Base-by-base conservation (phyloP, 2,888 invertebrate species). In the Acleris cristana region DNA sequence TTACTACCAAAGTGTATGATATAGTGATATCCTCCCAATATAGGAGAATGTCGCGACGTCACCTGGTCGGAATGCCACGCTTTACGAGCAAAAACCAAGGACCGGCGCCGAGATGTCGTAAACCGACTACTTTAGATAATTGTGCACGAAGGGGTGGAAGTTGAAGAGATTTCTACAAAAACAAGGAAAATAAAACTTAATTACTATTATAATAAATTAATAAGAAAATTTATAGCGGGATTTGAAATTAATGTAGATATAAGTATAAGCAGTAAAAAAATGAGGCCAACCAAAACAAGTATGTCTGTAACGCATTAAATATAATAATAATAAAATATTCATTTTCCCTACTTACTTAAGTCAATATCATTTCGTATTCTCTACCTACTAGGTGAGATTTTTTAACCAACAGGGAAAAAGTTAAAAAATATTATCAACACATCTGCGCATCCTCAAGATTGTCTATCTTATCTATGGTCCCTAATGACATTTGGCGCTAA, bases 401-500 rank as follows among this genome's bases (percentile, higher is more conserved):
- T 51, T 56, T 55, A 21, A 34, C 7, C 34, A 21, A 34, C n/a
- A 18, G 45, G 61, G 45, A 53, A 67, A 56, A 59, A 55, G 23
- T 48, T 21, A 40, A 53, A 23, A 56, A 53, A 40, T 64, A 70
- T 63, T 67, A 75, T 75, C 73, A 60, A 65, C 64, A 80, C 87
- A 88, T 87, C 86, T 88, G 88, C 76, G 69, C 61, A 67, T 70
- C 55, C 69, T 69, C 58, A 57, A 80, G 85, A 84, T 82, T 82
- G 63, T 75, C 78, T 83, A 74, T 74, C 75, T n/a, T 86, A 86
- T 88, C 87, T 86, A 73, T 82, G 79, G 76, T 75, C 72, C 73
- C 72, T 85, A 85, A 86, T 81, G 84, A 83, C 82, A 69, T 80
- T 81, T 79, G 81, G 85, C 82, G 83, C 82, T 79, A 84, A 82